Percentiles rank a stretch among this genome's conserved stretches.
These are phyloP conservation scores for Scolopax bukidnonensis DNA, from an alignment of 2,797 vertebrate species.

Conservation along the genomic window DNA sequence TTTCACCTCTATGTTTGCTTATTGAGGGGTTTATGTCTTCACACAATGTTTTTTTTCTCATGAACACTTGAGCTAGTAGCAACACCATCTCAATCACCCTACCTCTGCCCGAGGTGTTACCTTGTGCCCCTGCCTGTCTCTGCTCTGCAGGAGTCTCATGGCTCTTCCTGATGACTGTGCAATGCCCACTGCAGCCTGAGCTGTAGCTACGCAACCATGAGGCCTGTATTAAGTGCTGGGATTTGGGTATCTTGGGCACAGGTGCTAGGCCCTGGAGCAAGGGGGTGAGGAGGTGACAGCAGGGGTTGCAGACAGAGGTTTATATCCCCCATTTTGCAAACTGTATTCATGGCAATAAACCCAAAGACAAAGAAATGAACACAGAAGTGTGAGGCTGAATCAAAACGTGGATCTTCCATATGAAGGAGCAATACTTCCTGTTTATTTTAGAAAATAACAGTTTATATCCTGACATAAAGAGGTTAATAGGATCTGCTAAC, in stretches of 20 bases:
- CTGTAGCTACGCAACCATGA: fast-evolving
- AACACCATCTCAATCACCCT: neutral
- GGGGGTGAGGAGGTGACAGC: neutral
- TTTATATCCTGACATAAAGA: neutral
- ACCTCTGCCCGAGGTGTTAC: neutral
- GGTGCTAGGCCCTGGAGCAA: neutral
- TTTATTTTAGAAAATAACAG: neutral
- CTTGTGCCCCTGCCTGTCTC: neutral
- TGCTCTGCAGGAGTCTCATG: neutral
- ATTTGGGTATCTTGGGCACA: neutral
- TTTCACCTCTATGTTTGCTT: neutral
- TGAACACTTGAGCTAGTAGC: neutral
- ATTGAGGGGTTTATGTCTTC: neutral
- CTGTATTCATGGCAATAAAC: neutral
- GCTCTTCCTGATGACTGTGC: neutral
- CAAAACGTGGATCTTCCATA: neutral
- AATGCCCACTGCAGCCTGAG: neutral
- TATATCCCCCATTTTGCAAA: neutral
- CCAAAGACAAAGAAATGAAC: neutral
- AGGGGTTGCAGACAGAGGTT: neutral
- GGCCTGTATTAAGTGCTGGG: neutral
- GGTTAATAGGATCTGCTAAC: neutral
- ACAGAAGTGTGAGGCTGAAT: neutral
- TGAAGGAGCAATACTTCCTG: neutral
- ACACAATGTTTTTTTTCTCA: neutral